Evolutionary conservation across 2,797 vertebrate species (phyloP).

Genomic region (Enteromius viviparus): DNA sequence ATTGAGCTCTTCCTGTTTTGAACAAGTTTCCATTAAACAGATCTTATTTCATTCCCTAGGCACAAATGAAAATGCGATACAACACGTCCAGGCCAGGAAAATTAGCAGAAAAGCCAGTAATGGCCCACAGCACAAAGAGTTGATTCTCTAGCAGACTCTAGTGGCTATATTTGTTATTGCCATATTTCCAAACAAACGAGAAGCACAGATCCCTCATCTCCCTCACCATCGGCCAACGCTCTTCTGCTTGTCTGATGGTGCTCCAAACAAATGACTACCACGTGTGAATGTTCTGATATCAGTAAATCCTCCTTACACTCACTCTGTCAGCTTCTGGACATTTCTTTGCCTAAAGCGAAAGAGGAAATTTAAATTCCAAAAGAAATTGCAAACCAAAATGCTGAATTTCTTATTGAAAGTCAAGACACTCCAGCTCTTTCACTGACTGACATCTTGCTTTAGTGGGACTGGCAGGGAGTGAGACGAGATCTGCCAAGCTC

Average conservation of each 20-base stretch:
- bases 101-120: slow-evolving; percentile 56
- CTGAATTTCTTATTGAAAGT: slow-evolving; percentile 50
- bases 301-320: not conserved
- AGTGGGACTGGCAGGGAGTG: slow-evolving; percentile 68
- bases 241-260: not conserved
- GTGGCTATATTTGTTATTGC: slow-evolving; percentile 37
- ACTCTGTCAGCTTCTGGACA: not conserved
- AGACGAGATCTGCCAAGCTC: slow-evolving; percentile 64
- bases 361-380: slow-evolving; percentile 6
- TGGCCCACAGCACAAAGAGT: not conserved
- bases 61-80: slow-evolving; percentile 62
- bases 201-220: not conserved
- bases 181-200: not conserved
- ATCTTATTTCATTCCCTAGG: slow-evolving; percentile 50
- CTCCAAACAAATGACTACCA: slow-evolving; percentile 3
- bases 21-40: slow-evolving; percentile 51
- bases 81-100: slow-evolving; percentile 58
- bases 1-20: slow-evolving; percentile 42
- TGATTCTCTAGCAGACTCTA: slow-evolving; percentile 52
- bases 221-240: not conserved
- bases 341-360: not conserved
- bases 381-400: slow-evolving; percentile 49
- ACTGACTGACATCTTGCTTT: slow-evolving; percentile 64
- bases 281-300: slow-evolving; percentile 3
- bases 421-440: slow-evolving; percentile 47